Conservation (phyloP, 2,797 vertebrate species). For the Adrianichthys oophorus region DNA sequence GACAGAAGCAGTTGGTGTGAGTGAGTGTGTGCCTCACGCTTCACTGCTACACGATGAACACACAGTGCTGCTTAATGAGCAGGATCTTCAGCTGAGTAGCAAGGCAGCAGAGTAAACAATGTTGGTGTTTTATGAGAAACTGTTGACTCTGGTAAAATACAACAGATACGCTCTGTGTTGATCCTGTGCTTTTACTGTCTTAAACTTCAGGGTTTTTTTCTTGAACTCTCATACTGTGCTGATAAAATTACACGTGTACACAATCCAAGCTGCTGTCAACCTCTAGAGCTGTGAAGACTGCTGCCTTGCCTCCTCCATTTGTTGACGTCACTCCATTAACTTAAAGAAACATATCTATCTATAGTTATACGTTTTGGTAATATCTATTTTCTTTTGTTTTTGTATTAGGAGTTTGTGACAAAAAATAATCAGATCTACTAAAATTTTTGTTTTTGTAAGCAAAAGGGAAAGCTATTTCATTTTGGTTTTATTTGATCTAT, state of each 20-base stretch:
- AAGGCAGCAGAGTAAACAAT: conserved; percentile 33
- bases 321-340: conserved; percentile 2
- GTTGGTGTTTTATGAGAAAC: conserved; percentile 24
- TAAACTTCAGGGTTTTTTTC: conserved; percentile 18
- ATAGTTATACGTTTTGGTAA: too few relatives aligned
- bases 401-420: too few relatives aligned
- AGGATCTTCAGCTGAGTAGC: conserved; percentile 23
- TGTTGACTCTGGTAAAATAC: conserved; percentile 34
- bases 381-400: too few relatives aligned
- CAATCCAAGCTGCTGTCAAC: conserved; percentile 5
- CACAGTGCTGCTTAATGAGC: conserved; percentile 39
- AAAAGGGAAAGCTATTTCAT: too few relatives aligned
- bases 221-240: conserved; percentile 30
- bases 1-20: conserved; percentile 13
- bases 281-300: neutral
- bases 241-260: conserved; percentile 19
- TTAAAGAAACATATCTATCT: too few relatives aligned
- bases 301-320: neutral
- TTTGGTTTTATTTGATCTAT: too few relatives aligned
- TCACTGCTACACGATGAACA: conserved; percentile 2
- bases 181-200: conserved; percentile 3
- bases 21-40: conserved; percentile 24
- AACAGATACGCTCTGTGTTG: conserved; percentile 12
- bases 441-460: too few relatives aligned
- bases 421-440: too few relatives aligned